Conservation (phyloP, 2,113 vertebrate genomes). For the Sander vitreus region DNA sequence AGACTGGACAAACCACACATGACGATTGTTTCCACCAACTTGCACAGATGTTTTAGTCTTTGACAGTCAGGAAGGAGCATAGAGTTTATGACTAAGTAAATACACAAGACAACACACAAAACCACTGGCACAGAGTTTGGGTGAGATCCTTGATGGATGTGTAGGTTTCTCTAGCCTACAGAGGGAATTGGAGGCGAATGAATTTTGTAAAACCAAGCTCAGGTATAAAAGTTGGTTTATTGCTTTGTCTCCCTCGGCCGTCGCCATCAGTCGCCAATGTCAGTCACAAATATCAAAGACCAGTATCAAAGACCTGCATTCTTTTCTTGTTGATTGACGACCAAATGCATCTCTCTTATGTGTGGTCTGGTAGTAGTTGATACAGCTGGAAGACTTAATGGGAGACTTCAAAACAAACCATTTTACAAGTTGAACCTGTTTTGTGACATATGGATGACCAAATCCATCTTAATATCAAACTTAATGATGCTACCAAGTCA, state of each 20-base stretch:
- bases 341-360: not conserved
- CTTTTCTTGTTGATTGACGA: not conserved
- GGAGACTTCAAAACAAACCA: not conserved
- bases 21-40: not conserved
- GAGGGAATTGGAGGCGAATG: too few relatives aligned
- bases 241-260: too few relatives aligned
- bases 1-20: not conserved
- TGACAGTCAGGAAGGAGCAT: not conserved
- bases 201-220: too few relatives aligned
- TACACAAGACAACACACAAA: not conserved
- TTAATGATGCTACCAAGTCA: not conserved
- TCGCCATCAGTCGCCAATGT: too few relatives aligned
- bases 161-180: too few relatives aligned
- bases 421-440: not conserved
- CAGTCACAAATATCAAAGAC: too few relatives aligned
- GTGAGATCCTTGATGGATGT: too few relatives aligned
- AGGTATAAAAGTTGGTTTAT: too few relatives aligned
- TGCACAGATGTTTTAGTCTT: not conserved
- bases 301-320: not conserved
- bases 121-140: too few relatives aligned
- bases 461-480: not conserved
- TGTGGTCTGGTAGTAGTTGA: not conserved
- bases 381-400: too few relatives aligned
- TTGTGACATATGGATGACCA: not conserved
- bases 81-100: not conserved